Conservation (phyloP, 2,797 vertebrate genomes). For the Babyrousa celebensis region DNA sequence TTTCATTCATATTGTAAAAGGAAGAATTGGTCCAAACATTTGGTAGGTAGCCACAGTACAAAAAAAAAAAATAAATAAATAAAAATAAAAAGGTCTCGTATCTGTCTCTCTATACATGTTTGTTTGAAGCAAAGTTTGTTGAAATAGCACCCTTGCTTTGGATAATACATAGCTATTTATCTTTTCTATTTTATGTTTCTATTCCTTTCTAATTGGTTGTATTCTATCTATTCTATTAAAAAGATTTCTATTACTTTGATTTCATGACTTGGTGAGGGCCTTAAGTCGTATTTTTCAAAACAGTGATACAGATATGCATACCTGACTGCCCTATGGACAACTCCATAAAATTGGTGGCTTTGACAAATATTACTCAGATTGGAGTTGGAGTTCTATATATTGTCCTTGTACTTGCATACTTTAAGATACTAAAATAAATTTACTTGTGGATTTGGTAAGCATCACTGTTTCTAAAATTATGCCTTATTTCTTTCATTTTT, state of each 20-base stretch:
- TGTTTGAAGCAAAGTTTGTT: neutral
- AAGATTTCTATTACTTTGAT: neutral
- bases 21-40: slow-evolving; percentile 67
- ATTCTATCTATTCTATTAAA: slow-evolving; percentile 2
- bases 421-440: slow-evolving; percentile 43
- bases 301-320: neutral
- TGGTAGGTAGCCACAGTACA: slow-evolving; percentile 4
- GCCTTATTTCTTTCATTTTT: neutral
- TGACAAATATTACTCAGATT: neutral
- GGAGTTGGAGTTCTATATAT: neutral
- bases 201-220: neutral
- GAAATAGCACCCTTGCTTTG: neutral
- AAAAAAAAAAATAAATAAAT: neutral
- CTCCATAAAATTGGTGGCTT: neutral
- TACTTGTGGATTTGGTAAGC: neutral
- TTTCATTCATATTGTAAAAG: slow-evolving; percentile 65
- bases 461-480: neutral
- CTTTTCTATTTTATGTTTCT: slow-evolving; percentile 1
- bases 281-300: slow-evolving; percentile 24
- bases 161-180: neutral
- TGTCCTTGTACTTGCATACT: neutral
- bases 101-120: neutral
- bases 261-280: neutral
- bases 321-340: neutral
- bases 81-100: neutral